phyloP scores from a whole-genome alignment of 2,888 invertebrate genomes.

The Helobdella robusta region DNA sequence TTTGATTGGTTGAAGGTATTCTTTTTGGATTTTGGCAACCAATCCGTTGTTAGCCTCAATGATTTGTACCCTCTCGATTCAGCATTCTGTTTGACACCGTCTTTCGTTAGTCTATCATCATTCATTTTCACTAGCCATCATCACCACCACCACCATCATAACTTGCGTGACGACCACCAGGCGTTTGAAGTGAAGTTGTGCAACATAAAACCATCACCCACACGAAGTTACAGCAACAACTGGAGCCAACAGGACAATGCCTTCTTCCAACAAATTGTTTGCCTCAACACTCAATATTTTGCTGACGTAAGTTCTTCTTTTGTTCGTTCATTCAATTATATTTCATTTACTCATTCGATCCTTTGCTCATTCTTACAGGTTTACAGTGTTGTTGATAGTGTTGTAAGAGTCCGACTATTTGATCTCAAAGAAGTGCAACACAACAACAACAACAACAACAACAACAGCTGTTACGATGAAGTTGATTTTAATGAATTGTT shows the following conservation, averaged over 20 bases:
- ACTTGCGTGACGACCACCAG: constrained; percentile 33
- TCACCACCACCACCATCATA: neutral
- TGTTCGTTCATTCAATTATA: too few relatives aligned
- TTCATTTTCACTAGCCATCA: neutral
- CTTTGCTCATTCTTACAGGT: too few relatives aligned
- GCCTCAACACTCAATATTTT: constrained; percentile 32
- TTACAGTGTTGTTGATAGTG: too few relatives aligned
- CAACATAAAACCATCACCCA: constrained; percentile 61
- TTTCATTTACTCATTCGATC: too few relatives aligned
- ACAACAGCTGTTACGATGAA: too few relatives aligned
- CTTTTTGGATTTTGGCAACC: constrained; percentile 71
- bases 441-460: too few relatives aligned
- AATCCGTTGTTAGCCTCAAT: constrained; percentile 32
- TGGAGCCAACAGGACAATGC: constrained; percentile 58
- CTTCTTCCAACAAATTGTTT: constrained; percentile 38
- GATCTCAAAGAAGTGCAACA: too few relatives aligned
- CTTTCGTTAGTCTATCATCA: neutral
- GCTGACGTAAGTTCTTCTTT: constrained; percentile 37
- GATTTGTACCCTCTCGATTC: constrained; percentile 35
- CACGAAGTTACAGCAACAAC: constrained; percentile 55
- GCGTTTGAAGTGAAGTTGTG: constrained; percentile 66
- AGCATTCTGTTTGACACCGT: constrained; percentile 27
- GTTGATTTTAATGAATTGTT: too few relatives aligned
- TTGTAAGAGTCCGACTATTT: too few relatives aligned
- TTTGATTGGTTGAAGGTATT: constrained; percentile 42